Conservation (phyloP, 2,888 invertebrate genomes). For the Aquatica leii region DNA sequence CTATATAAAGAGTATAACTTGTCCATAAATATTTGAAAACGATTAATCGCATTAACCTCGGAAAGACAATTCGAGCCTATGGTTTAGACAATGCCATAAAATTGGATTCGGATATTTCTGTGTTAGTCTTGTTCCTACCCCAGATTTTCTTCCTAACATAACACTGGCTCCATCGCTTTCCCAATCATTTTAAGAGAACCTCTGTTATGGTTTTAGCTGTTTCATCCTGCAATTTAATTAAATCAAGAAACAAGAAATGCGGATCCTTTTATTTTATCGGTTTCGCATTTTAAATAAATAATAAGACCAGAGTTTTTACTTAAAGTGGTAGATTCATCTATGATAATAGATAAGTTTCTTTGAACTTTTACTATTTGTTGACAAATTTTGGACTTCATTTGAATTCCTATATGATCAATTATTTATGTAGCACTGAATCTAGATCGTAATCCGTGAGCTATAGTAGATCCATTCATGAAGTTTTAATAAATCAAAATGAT, state of each 20-base stretch:
- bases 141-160: slow-evolving; percentile 8
- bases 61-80: slow-evolving; percentile 8
- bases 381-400: too few species aligned
- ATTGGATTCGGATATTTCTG: slow-evolving; percentile 5
- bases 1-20: too few species aligned
- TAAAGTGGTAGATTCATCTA: too few species aligned
- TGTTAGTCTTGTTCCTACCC: slow-evolving; percentile 8
- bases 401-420: too few species aligned
- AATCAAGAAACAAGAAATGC: slow-evolving; percentile 5
- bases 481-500: too few species aligned
- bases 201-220: neutral
- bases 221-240: slow-evolving; percentile 5
- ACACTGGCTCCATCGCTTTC: slow-evolving; percentile 4
- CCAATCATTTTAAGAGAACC: neutral
- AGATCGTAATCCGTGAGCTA: neutral
- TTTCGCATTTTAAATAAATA: slow-evolving; percentile 5
- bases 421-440: too few species aligned
- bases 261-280: neutral
- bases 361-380: too few species aligned
- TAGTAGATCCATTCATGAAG: neutral
- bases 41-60: slow-evolving; percentile 3
- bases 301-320: neutral
- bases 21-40: slow-evolving; percentile 8
- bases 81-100: too few species aligned
- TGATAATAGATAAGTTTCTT: too few species aligned